Base-by-base conservation (phyloP, 1,140 invertebrate species). In the Condylostylus longicornis region DNA sequence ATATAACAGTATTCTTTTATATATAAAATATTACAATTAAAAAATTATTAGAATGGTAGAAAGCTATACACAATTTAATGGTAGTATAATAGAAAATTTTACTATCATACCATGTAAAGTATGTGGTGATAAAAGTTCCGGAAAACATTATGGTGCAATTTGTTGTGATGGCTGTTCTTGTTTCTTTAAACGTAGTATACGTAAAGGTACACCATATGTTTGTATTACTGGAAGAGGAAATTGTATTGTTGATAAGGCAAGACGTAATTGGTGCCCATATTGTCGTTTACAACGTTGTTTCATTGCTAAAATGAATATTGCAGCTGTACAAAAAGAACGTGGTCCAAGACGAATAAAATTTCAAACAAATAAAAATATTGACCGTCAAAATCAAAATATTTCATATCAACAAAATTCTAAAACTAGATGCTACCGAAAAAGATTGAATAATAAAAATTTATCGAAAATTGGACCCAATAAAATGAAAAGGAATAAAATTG, bases 91-190 rank as follows among this genome's bases (percentile, higher is more conserved):
- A 25, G 23, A 36, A 20, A 4, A 20, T 28, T 22, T 13, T 19
- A 12, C 22, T 15, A 21, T 31, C 18, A 17, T 23, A 4, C 20
- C 70, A 6, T 85, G 82, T 53, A 65, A 69, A 45, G 82, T 89
- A 28, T 89, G 85, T 49, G 85, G 85, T 2, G 85, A 89, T 62
- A 74, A 78, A 51, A 83, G 79, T 12, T 87, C 79, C 45, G 85
- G 85, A 0, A 84, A 85, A 55, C 84, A 90, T 58, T 89, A 90
- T 49, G 85, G 85, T 1, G 77, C 83, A 7, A 78, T 72, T 54
- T 83, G 82, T 50, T 89, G 85, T 53, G 86, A 90, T 49, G 85
- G 85, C 5, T 89, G 85, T 56, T 83, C 80, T 25, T 89, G 85
- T 48, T 89, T 90, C 54, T 89, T 90, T 58, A 89, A 89, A 58